Percentiles rank a stretch among this genome's conserved stretches.
These are phyloP conservation scores for Aleiodes alternator DNA, from an alignment of 2,888 invertebrate species.

Conservation along the genomic window DNA sequence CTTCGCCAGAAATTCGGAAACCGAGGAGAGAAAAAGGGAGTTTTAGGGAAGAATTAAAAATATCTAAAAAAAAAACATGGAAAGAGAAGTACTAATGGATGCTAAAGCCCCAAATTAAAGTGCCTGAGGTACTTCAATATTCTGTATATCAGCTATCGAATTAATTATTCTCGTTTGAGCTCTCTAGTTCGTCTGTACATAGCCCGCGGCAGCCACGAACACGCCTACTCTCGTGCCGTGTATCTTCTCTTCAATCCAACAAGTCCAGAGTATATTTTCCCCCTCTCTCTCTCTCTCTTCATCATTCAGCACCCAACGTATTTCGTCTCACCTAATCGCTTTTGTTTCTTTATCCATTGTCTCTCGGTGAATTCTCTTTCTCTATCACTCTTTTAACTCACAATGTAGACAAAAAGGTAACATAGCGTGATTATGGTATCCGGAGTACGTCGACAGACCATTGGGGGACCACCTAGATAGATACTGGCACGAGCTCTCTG, in stretches of 20 bases:
- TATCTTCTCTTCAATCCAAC: conserved; percentile 34
- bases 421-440: conserved; percentile 59
- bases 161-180: conserved; percentile 42
- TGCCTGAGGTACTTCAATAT: conserved; percentile 32
- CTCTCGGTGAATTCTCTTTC: conserved; percentile 32
- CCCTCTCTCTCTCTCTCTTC: background rate
- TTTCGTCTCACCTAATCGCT: conserved; percentile 50
- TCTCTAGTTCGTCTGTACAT: conserved; percentile 37
- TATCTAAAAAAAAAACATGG: background rate
- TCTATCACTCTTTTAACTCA: conserved; percentile 31
- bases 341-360: conserved; percentile 46
- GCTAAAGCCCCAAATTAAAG: conserved; percentile 4
- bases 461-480: conserved; percentile 55
- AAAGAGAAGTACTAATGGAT: conserved; percentile 8
- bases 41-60: conserved; percentile 54
- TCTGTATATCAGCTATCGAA: conserved; percentile 36
- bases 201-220: conserved; percentile 52
- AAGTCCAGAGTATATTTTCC: conserved; percentile 31
- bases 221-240: conserved; percentile 53
- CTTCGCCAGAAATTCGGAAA: conserved; percentile 6
- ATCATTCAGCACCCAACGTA: conserved; percentile 34
- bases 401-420: conserved; percentile 55
- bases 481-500: conserved; percentile 42
- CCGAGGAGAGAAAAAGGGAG: conserved; percentile 51
- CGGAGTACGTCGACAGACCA: conserved; percentile 54